Evolutionary conservation across 2,797 vertebrate genomes (phyloP).

Genomic region (Tragopan temminckii): DNA sequence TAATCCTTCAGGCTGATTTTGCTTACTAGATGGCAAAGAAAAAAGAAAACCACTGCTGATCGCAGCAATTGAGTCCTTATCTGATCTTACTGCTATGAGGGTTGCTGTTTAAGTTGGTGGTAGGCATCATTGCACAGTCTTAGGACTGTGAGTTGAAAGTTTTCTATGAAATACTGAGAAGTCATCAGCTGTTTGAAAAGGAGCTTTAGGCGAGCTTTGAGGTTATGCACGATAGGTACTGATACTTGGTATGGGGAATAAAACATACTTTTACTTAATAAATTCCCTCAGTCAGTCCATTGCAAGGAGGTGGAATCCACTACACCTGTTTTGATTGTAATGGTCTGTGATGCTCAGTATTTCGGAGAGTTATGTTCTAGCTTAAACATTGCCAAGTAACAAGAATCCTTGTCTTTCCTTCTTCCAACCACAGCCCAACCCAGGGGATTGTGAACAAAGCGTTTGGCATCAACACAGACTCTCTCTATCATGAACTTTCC

Average conservation of each 20-base stretch:
- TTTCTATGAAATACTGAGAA: neutral
- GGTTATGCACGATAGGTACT: neutral
- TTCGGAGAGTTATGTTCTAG: neutral
- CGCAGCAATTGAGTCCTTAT: neutral
- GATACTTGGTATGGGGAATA: neutral
- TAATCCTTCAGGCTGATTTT: neutral
- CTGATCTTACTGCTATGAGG: neutral
- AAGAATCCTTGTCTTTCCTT: neutral
- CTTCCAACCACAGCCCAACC: slow-evolving; percentile 87
- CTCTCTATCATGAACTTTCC: slow-evolving; percentile 96
- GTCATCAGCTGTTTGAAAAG: neutral
- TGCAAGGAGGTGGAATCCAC: neutral
- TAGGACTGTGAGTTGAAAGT: neutral
- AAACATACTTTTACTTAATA: accelerated
- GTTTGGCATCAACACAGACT: slow-evolving; percentile 99
- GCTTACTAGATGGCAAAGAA: neutral
- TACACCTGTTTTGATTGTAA: neutral
- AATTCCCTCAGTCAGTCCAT: accelerated
- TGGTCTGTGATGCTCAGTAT: neutral
- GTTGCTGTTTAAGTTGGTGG: neutral
- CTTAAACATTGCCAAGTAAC: neutral
- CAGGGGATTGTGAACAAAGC: slow-evolving; percentile 99
- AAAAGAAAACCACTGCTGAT: neutral
- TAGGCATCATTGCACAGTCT: neutral
- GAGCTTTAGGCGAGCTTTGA: neutral